Percentiles rank a stretch among this genome's conserved stretches.
phyloP scores from a whole-genome alignment of 2,797 vertebrate species.

The Salarias fasciatus region DNA sequence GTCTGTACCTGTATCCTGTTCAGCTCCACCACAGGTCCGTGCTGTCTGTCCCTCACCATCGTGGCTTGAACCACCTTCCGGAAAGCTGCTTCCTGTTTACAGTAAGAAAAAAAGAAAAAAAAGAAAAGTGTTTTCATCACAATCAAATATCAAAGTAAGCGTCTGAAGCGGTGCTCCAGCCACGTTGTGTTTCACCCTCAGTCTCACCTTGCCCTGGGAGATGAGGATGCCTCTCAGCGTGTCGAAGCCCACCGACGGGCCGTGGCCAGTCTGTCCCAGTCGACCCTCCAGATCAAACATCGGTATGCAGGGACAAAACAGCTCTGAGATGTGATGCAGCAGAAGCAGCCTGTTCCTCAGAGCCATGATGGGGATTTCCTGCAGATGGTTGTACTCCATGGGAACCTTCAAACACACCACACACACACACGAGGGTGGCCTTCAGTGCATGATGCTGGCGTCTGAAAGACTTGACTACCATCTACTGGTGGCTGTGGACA shows the following conservation, averaged over 20 bases:
- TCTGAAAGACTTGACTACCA: conserved; percentile 48
- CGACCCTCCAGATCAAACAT: conserved; percentile 98
- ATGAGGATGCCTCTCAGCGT: conserved; percentile 95
- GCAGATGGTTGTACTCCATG: conserved; percentile 99
- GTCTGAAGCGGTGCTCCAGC: background rate
- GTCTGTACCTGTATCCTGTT: conserved; percentile 94
- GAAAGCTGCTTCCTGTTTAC: conserved; percentile 94
- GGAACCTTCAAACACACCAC: conserved; percentile 85
- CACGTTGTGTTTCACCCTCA: background rate
- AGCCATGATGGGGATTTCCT: conserved; percentile 93
- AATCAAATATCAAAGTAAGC: background rate
- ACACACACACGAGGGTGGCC: background rate
- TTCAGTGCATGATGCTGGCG: background rate
- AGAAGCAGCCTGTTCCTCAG: conserved; percentile 94
- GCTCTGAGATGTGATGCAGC: conserved; percentile 97
- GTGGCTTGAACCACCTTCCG: conserved; percentile 98
- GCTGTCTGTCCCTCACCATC: conserved; percentile 97
- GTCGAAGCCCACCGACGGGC: conserved; percentile 94
- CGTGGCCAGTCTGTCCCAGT: conserved; percentile 92
- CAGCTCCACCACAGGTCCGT: conserved; percentile 96
- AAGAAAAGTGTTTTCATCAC: background rate
- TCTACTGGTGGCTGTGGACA: conserved; percentile 44
- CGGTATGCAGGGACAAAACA: conserved; percentile 98
- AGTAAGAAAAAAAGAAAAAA: background rate
- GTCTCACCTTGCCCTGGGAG: conserved; percentile 95